Conservation (phyloP, 1,140 invertebrate species). For the Lepidostoma basale region DNA sequence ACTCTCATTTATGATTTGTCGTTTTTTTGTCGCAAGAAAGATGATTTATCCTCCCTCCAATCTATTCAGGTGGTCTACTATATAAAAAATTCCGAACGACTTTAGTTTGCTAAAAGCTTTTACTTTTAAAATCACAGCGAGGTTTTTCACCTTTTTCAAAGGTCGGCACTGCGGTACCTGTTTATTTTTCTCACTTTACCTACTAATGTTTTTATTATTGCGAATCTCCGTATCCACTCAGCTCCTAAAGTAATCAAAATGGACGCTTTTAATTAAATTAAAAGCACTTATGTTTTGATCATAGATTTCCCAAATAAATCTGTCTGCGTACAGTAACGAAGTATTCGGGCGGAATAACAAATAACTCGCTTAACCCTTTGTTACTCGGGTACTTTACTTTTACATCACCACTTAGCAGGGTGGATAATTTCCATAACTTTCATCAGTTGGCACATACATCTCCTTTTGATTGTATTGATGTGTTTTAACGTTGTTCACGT, state of each 20-base stretch:
- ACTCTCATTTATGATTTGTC: too few species aligned
- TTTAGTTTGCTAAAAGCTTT: too few species aligned
- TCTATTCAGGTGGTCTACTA: too few species aligned
- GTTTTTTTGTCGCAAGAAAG: too few species aligned
- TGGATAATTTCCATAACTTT: neutral
- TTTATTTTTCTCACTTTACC: neutral
- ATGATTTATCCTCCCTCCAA: too few species aligned
- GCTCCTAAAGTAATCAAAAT: neutral
- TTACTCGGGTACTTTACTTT: neutral
- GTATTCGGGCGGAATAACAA: neutral
- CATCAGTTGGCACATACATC: too few species aligned
- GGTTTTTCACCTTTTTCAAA: too few species aligned
- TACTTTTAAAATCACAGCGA: too few species aligned
- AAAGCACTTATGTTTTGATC: neutral
- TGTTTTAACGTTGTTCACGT: too few species aligned
- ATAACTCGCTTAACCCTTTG: slow-evolving; percentile 2
- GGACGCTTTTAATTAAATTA: slow-evolving; percentile 9
- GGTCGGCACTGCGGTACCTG: neutral
- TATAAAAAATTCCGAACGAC: too few species aligned
- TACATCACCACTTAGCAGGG: neutral
- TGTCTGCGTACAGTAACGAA: neutral
- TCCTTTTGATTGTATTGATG: too few species aligned
- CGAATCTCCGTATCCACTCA: neutral
- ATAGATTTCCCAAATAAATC: slow-evolving; percentile 4
- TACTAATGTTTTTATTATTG: neutral